Evolutionary conservation across 2,888 invertebrate species (phyloP), one percentile per base, ranked within the genome.

Genomic region (Pseudococcus viburni): DNA sequence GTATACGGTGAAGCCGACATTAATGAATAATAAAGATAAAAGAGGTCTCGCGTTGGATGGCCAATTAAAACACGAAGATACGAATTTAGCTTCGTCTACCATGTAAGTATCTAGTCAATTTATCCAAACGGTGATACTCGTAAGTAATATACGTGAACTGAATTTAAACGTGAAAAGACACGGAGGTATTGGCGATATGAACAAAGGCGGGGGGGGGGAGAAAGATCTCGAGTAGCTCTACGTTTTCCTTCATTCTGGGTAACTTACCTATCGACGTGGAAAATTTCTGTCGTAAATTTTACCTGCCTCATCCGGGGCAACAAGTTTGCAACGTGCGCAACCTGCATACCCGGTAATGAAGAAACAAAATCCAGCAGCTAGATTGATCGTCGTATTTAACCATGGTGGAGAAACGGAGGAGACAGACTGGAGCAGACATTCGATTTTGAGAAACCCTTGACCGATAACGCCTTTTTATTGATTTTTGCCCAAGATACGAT

Each of bases 11-110:
- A 94, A 94, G 91, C 96, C 96, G 89, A 93, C 95, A 90, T 93
- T 96, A 91, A 94, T 94, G 90, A 95, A 96, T 93, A 96, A 96
- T 93, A 94, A 95, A 92, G 95, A 96, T 92, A 96, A 96, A 92
- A 93, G 96, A 90, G 96, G 96, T 89, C 93, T 96, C 91, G 96
- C 96, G 89, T 93, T 96, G 90, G 96, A 96, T 91, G 96, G 96
- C 89, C 96, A 96, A 92, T 93, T 96, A 91, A 96, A 96, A 92
- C 96, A 96, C 92, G 96, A 96, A 93, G 96, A 96, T 93, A 96
- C 96, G 91, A 96, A 96, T 93, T 93, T 96, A 91, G 96, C 96
- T 89, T 96, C 96, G 89, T 96, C 96, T 90, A 96, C 96, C 91
- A 95, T 96, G 96, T 96, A 93, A 94, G 95, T 94, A 48, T 12